A percentile compares a stretch with the other conserved stretches of the same genome.
phyloP scores from a whole-genome alignment of 2,113 vertebrate genomes.

The Trematocara stigmaticum region DNA sequence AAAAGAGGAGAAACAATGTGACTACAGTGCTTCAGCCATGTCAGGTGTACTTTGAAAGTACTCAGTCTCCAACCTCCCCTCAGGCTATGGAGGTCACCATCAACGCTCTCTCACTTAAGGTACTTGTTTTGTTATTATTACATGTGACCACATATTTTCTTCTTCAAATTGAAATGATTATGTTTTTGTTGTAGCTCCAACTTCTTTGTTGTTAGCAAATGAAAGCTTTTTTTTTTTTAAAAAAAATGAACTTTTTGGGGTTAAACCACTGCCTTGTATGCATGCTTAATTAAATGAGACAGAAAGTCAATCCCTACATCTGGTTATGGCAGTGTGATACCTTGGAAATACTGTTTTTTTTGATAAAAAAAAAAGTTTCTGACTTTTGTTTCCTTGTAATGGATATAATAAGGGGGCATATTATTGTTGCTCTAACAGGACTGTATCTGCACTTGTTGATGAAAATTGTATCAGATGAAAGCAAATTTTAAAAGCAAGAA shows the following conservation, averaged over 20 bases:
- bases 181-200: neutral
- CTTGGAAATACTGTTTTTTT: neutral
- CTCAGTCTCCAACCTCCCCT: slow-evolving; percentile 69
- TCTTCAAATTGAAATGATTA: neutral
- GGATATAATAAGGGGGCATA: neutral
- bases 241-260: no score
- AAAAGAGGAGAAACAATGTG: slow-evolving; percentile 78
- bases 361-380: neutral
- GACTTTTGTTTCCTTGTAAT: neutral
- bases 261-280: neutral
- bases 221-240: neutral
- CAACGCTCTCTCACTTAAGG: slow-evolving; percentile 86
- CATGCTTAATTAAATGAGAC: neutral
- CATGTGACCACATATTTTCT: neutral
- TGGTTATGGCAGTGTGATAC: neutral
- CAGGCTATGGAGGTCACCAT: slow-evolving; percentile 83
- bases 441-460: neutral
- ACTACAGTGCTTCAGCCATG: slow-evolving; percentile 92
- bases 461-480: neutral
- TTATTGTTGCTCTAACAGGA: neutral
- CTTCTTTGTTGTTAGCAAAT: neutral
- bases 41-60: slow-evolving; percentile 83
- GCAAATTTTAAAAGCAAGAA: neutral
- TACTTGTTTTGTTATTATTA: slow-evolving; percentile 1
- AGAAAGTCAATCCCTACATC: neutral